Conservation (phyloP, 1,140 invertebrate species). For the Maniola jurtina region DNA sequence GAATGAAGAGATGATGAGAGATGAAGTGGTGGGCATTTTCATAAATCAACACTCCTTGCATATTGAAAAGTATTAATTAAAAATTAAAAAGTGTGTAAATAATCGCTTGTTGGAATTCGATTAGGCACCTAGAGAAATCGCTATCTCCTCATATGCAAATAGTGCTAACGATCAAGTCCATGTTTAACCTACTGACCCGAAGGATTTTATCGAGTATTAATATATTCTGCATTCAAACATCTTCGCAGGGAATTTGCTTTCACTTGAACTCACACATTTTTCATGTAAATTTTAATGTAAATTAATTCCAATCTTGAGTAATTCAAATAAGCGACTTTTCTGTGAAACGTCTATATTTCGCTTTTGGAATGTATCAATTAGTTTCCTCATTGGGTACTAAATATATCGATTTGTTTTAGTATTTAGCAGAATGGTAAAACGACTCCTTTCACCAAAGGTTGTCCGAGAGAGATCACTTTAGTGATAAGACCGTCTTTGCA, state of each 20-base stretch:
- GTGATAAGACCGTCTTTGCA: too few relatives aligned
- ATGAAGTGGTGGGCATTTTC: too few relatives aligned
- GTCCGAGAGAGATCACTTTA: too few relatives aligned
- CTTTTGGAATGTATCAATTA: too few relatives aligned
- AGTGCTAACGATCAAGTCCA: conserved; percentile 34
- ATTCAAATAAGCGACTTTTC: too few relatives aligned
- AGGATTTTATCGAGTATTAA: conserved; percentile 32
- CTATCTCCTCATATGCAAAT: conserved; percentile 64
- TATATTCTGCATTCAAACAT: conserved; percentile 2
- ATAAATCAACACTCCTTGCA: too few relatives aligned
- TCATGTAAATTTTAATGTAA: background rate
- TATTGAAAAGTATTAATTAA: background rate
- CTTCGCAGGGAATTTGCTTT: conserved; percentile 3
- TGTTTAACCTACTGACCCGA: conserved; percentile 64
- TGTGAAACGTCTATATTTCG: too few relatives aligned
- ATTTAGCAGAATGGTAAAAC: too few relatives aligned
- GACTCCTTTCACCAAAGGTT: too few relatives aligned
- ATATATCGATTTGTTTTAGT: too few relatives aligned
- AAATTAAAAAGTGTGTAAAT: background rate
- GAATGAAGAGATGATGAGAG: too few relatives aligned
- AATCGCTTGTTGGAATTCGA: background rate
- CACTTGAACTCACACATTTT: background rate
- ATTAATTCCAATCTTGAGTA: background rate
- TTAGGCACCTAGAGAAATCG: conserved; percentile 54
- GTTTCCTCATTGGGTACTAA: too few relatives aligned